Conservation (phyloP, 2,888 invertebrate species). For the Drosophila histrio region DNA sequence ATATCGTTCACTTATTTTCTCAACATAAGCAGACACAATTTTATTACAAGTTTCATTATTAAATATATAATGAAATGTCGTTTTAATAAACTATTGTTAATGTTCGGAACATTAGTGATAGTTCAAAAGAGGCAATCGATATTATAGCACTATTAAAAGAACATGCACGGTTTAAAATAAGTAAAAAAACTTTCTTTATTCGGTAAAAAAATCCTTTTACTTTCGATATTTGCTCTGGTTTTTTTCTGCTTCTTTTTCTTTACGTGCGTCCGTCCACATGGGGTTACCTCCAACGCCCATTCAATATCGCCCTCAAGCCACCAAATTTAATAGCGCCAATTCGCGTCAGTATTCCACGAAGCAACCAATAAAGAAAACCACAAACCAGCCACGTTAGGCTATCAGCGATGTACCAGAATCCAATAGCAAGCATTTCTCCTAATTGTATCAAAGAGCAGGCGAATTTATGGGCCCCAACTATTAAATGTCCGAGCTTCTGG, state of each 20-base stretch:
- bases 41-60: neutral
- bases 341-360: conserved; percentile 21
- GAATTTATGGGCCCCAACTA: conserved; percentile 68
- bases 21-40: neutral
- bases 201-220: neutral
- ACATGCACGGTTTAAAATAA: neutral
- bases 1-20: too few relatives aligned
- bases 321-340: conserved; percentile 37
- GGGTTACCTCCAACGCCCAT: conserved; percentile 12
- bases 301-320: conserved; percentile 10
- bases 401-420: conserved; percentile 68
- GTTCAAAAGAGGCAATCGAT: neutral
- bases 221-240: neutral
- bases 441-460: conserved; percentile 65
- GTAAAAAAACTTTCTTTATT: neutral
- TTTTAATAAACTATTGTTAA: too few relatives aligned
- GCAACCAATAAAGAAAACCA: conserved; percentile 39
- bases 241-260: neutral
- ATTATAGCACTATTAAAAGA: neutral
- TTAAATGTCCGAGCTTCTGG: conserved; percentile 58
- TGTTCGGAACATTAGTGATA: too few relatives aligned
- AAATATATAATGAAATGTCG: neutral
- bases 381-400: conserved; percentile 43
- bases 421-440: conserved; percentile 60
- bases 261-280: neutral